A percentile compares a stretch with the other conserved stretches of the same genome.
These are phyloP conservation scores for Percina caprodes DNA, from an alignment of 2,113 vertebrate genomes.

Conservation along the genomic window DNA sequence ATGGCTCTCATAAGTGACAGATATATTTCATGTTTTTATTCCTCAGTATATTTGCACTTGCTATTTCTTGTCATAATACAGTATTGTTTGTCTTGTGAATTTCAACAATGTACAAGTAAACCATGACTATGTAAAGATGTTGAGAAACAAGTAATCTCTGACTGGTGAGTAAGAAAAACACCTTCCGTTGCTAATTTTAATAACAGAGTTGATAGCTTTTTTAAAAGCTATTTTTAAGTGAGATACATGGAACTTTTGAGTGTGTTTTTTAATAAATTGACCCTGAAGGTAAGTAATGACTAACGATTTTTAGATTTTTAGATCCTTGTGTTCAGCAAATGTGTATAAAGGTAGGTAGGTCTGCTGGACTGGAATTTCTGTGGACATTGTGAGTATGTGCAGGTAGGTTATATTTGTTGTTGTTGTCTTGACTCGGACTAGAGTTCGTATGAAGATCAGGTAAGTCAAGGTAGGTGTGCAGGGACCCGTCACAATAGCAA, in stretches of 20 bases:
- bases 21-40: conserved; percentile 76
- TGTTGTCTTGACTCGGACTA: conserved; percentile 68
- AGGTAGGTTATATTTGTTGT: conserved; percentile 85
- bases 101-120: conserved; percentile 87
- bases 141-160: conserved; percentile 88
- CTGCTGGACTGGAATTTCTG: conserved; percentile 47
- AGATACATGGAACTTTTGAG: conserved; percentile 83
- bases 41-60: conserved; percentile 75
- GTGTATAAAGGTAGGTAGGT: conserved; percentile 83
- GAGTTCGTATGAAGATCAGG: conserved; percentile 65
- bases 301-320: conserved; percentile 82
- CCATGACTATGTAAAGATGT: conserved; percentile 88
- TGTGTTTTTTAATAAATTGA: conserved; percentile 84
- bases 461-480: conserved; percentile 80
- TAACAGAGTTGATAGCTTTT: conserved; percentile 79
- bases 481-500: conserved; percentile 64
- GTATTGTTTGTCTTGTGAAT: conserved; percentile 83
- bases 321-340: conserved; percentile 55
- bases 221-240: conserved; percentile 76
- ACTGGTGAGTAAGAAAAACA: conserved; percentile 89
- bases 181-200: conserved; percentile 87
- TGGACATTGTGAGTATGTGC: conserved; percentile 81
- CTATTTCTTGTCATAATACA: conserved; percentile 79
- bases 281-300: conserved; percentile 83
- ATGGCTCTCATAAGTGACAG: conserved; percentile 77